These are phyloP conservation scores for Rattus norvegicus DNA, from an alignment of 2,113 vertebrate species.

Conservation along the genomic window GRCr8 NC_086027.1:50151501-50152000, in stretches of 20 bases:
- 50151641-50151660: not conserved
- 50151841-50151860: too few species aligned
- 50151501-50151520: not conserved
- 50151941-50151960: not conserved
- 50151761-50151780: not conserved
- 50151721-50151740: not conserved
- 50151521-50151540: not conserved
- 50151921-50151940: not conserved
- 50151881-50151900: not conserved
- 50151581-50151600: too few species aligned
- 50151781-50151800: too few species aligned
- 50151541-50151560: not conserved
- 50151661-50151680: not conserved
- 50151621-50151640: not conserved
- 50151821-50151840: too few species aligned
- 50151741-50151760: not conserved
- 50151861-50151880: not conserved
- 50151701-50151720: not conserved
- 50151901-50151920: not conserved
- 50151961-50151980: not conserved
- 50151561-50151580: rapidly evolving
- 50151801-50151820: not conserved
- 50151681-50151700: not conserved
- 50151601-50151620: too few species aligned
- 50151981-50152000: not conserved